phyloP scores from a whole-genome alignment of 2,113 vertebrate species.

The Emydura subglobosa region DNA sequence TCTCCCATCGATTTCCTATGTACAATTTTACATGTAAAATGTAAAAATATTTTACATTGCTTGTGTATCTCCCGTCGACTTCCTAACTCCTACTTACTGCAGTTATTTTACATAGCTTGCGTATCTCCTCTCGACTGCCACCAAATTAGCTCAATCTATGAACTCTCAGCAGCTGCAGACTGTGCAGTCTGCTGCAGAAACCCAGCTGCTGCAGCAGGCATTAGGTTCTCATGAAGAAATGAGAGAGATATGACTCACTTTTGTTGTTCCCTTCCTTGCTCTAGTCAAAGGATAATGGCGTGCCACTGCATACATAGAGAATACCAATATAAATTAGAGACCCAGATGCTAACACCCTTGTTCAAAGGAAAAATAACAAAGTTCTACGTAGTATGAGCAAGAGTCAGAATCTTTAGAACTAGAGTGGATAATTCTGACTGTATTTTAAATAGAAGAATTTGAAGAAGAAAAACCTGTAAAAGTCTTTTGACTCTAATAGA shows the following conservation, averaged over 20 bases:
- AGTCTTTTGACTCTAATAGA: not conserved
- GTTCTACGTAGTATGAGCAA: not conserved
- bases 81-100: no score
- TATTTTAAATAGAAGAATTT: not conserved
- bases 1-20: no score
- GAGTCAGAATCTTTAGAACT: not conserved
- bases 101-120: no score
- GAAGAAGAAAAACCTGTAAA: not conserved
- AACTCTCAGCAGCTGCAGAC: not conserved
- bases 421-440: not conserved
- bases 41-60: no score
- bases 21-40: no score
- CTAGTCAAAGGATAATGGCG: not conserved
- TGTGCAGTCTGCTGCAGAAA: not conserved
- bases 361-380: not conserved
- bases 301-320: not conserved
- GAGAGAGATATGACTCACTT: not conserved
- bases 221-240: not conserved
- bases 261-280: not conserved
- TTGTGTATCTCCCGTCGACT: no score
- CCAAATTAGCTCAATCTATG: not conserved
- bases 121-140: no score
- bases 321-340: not conserved
- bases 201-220: not conserved
- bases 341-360: not conserved